Evolutionary conservation across 2,113 vertebrate genomes (phyloP), one percentile per base, ranked within the genome.

Genomic region (Sminthopsis crassicaudata): DNA sequence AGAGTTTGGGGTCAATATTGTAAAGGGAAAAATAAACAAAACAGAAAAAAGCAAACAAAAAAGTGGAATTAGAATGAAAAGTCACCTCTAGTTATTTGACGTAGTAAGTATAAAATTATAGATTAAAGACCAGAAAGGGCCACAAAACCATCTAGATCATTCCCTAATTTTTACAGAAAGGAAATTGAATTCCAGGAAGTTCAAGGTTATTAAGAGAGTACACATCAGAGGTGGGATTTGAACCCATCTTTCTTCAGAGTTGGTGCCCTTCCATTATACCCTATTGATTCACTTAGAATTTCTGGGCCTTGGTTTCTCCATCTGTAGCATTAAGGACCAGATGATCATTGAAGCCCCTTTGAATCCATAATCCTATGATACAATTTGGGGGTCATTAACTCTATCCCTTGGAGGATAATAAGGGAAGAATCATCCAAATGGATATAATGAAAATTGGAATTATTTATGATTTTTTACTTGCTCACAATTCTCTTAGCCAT

Each of bases 401-500:
- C n/a, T 92, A 60, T 94, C 91, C 94, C 14, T 53, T 53, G 92
- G 95, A 96, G 94, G 90, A 91, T 94, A 94, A 55, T 84, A 93
- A 96, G 67, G 93, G 94, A 96, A 93, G 97, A 96, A 96, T 94
- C 92, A 94, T 92, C 89, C 92, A 89, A 94, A 96, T 76, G 89
- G 89, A 91, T 95, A 46, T 23, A 46, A 24, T 67, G 94, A 94
- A 92, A 95, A 91, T 53, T 53, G 1, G 96, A 96, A 97, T 97
- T 96, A 94, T 57, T 91, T 93, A 88, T 96, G 97, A 94, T 97
- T 96, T 96, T 96, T 96, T 96, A 97, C 97, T 96, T 96, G 92
- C 94, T 92, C 76, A 36, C 9, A 90, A 30, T 93, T 96, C 36
- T 96, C 90, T 90, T 96, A 91, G 46, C 57, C 93, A 89, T 42